A percentile compares a stretch with the other conserved stretches of the same genome.
Evolutionary conservation across 2,888 invertebrate species (phyloP).

Genomic region (Chrysolina oricalcia): DNA sequence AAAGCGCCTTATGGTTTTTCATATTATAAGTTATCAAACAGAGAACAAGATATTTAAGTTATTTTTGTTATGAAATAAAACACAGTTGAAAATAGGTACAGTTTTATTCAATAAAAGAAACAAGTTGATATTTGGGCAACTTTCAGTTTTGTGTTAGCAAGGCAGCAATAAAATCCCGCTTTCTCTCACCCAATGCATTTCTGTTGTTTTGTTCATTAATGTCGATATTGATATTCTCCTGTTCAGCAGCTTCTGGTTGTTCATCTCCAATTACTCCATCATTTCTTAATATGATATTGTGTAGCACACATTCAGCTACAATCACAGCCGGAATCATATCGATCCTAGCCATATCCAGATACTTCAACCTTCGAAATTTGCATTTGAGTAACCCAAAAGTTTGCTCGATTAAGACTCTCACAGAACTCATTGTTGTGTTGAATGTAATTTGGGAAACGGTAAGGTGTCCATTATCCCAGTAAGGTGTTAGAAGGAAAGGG

Average conservation of each 20-base stretch:
- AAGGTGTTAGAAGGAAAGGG: conserved; percentile 54
- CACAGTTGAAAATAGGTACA: background rate
- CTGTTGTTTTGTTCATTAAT: background rate
- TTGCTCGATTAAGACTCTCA: conserved; percentile 55
- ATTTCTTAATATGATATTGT: conserved; percentile 16
- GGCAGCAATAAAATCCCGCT: background rate
- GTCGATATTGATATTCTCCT: background rate
- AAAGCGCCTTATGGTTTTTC: too few species aligned
- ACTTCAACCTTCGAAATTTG: conserved; percentile 57
- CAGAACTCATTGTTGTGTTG: conserved; percentile 46
- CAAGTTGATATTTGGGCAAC: background rate
- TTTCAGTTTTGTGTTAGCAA: background rate
- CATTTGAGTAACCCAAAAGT: conserved; percentile 56
- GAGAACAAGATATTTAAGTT: too few species aligned
- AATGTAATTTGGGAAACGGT: conserved; percentile 40
- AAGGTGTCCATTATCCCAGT: conserved; percentile 52
- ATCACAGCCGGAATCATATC: conserved; percentile 53
- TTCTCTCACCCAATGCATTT: conserved; percentile 1
- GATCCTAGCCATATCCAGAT: conserved; percentile 56
- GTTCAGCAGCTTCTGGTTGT: background rate
- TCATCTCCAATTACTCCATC: background rate
- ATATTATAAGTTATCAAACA: too few species aligned
- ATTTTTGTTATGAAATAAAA: background rate
- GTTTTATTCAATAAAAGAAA: background rate
- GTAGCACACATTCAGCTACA: conserved; percentile 32